A percentile compares a stretch with the other conserved stretches of the same genome.
Conservation (phyloP, 2,888 invertebrate species). For the Protodeltote pygarga region DNA sequence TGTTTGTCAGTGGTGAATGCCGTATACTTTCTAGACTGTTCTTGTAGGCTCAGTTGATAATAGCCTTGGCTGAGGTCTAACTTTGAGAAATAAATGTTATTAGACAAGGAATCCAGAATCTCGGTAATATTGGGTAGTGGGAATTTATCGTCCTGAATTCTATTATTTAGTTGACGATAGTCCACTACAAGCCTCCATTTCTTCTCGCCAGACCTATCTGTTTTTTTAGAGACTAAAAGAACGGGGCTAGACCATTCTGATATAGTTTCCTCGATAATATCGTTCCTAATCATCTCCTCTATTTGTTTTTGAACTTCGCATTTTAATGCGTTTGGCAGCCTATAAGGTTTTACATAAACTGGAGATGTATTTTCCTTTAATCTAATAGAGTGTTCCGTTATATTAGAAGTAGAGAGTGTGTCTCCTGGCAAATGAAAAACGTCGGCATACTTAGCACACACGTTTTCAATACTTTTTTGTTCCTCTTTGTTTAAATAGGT, state of each 20-base stretch:
- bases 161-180: neutral
- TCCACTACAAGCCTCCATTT: neutral
- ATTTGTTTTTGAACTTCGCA: constrained; percentile 1
- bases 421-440: neutral
- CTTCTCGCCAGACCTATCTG: neutral
- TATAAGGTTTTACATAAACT: constrained; percentile 1
- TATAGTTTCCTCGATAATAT: constrained; percentile 4
- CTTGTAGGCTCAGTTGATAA: too few species aligned
- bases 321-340: neutral
- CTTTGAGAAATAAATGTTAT: too few species aligned
- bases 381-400: neutral
- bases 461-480: neutral
- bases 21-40: neutral
- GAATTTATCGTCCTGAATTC: neutral
- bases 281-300: constrained; percentile 1
- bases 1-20: neutral
- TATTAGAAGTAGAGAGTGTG: neutral
- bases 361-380: neutral
- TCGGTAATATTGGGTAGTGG: neutral
- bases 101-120: too few species aligned
- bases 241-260: constrained; percentile 8
- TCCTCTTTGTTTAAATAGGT: neutral
- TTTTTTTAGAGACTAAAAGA: neutral
- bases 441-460: constrained; percentile 5
- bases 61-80: too few species aligned